Conservation (phyloP, 1,140 invertebrate species). For the Apis dorsata region DNA sequence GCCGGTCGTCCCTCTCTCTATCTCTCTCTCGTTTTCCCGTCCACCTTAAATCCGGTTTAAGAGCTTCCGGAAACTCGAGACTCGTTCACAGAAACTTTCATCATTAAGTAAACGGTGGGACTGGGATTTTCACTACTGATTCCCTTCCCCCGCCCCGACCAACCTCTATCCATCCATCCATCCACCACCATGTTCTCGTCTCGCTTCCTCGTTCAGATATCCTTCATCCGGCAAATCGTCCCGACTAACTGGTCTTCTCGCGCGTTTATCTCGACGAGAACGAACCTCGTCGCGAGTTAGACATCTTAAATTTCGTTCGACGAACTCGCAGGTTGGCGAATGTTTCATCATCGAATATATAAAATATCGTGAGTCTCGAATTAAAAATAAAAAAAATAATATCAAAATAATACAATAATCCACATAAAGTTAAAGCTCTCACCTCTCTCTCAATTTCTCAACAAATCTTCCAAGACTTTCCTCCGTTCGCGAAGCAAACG, state of each 20-base stretch:
- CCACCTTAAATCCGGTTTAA: constrained; percentile 48
- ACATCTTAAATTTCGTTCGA: no score
- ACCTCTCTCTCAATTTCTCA: no score
- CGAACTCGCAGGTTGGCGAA: no score
- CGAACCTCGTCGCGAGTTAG: background rate
- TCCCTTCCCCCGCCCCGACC: background rate
- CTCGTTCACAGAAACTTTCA: constrained; percentile 47
- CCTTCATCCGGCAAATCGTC: constrained; percentile 16
- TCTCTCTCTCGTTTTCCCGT: constrained; percentile 14
- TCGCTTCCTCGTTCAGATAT: constrained; percentile 30
- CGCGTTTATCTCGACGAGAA: constrained; percentile 39
- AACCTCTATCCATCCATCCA: background rate
- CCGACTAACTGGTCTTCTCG: constrained; percentile 15
- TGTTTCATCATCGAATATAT: no score
- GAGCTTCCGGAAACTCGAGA: constrained; percentile 31
- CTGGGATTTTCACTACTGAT: constrained; percentile 30
- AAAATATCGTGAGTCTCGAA: no score
- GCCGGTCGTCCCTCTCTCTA: background rate
- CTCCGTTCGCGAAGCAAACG: no score
- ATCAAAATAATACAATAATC: no score
- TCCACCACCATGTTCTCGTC: background rate
- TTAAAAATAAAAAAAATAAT: no score
- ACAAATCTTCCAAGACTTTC: no score
- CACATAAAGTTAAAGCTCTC: no score
- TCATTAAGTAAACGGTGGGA: constrained; percentile 56